Evolutionary conservation across 2,888 invertebrate species (phyloP).

Genomic region (Tachina lurida): DNA sequence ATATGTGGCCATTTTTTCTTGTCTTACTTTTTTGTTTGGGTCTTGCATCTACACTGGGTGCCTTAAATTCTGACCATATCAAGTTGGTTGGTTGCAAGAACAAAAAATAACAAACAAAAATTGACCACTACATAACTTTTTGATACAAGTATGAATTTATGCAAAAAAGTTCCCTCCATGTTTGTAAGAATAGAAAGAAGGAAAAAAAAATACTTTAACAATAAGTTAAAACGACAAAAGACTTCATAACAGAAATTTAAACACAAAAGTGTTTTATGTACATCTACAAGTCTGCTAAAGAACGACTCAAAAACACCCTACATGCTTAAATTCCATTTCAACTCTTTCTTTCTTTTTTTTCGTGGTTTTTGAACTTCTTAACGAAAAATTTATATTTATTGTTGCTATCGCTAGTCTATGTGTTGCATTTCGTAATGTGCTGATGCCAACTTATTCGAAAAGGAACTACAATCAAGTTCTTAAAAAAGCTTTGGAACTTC

Average conservation of each 20-base stretch:
- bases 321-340: neutral
- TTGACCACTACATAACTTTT: slow-evolving; percentile 47
- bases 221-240: slow-evolving; percentile 61
- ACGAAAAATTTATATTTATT: too few species aligned
- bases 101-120: slow-evolving; percentile 35
- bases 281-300: neutral
- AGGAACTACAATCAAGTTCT: too few species aligned
- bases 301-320: neutral
- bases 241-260: slow-evolving; percentile 65
- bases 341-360: too few species aligned
- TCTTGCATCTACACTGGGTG: slow-evolving; percentile 57
- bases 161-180: slow-evolving; percentile 63
- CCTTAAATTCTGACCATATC: slow-evolving; percentile 62
- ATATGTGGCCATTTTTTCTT: slow-evolving; percentile 55
- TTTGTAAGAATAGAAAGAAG: slow-evolving; percentile 19
- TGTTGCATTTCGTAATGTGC: too few species aligned
- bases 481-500: too few species aligned
- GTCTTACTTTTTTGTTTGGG: slow-evolving; percentile 15
- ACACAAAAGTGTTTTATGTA: slow-evolving; percentile 13
- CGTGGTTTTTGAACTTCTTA: too few species aligned
- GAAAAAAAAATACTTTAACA: slow-evolving; percentile 42
- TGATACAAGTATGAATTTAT: slow-evolving; percentile 66
- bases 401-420: too few species aligned
- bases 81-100: slow-evolving; percentile 54
- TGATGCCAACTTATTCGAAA: too few species aligned